Percentiles rank a stretch among this genome's conserved stretches.
These are phyloP conservation scores for Amphipoea lucens DNA, from an alignment of 2,888 invertebrate genomes.

Conservation along the genomic window DNA sequence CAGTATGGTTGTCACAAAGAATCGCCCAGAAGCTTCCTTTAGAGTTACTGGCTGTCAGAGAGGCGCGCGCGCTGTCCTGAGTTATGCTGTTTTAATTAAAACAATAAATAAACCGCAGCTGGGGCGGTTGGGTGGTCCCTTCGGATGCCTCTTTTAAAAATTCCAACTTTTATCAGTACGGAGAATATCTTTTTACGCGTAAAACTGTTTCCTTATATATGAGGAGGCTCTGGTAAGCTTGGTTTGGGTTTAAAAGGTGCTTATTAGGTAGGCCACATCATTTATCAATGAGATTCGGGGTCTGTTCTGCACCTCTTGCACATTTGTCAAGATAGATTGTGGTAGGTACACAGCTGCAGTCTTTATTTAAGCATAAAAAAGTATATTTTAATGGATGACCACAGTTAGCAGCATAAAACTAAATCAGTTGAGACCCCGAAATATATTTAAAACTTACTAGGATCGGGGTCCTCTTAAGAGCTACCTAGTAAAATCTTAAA, in stretches of 20 bases:
- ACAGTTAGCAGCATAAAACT: neutral
- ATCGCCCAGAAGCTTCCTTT: slow-evolving; percentile 79
- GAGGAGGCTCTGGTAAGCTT: slow-evolving; percentile 11
- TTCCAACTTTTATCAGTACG: slow-evolving; percentile 80
- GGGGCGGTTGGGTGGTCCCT: slow-evolving; percentile 83
- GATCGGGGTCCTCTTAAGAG: neutral
- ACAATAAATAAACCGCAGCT: slow-evolving; percentile 85
- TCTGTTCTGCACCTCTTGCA: neutral
- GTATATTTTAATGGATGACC: neutral
- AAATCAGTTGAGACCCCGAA: neutral
- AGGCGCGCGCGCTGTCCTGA: slow-evolving; percentile 79
- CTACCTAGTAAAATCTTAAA: neutral
- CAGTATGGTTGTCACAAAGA: slow-evolving; percentile 61
- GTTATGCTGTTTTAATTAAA: slow-evolving; percentile 89
- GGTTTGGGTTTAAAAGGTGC: slow-evolving; percentile 32
- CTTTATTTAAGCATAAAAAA: neutral
- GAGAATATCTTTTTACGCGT: slow-evolving; percentile 71
- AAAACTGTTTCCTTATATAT: slow-evolving; percentile 66
- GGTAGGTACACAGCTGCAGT: neutral
- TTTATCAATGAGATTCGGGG: slow-evolving; percentile 30
- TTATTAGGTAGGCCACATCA: neutral
- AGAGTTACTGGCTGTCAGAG: slow-evolving; percentile 83
- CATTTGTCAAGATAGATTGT: neutral
- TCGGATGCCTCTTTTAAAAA: slow-evolving; percentile 79
- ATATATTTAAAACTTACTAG: neutral